Evolutionary conservation across 2,888 invertebrate genomes (phyloP), one percentile per base, ranked within the genome.

Genomic region (Drosophila leonis): DNA sequence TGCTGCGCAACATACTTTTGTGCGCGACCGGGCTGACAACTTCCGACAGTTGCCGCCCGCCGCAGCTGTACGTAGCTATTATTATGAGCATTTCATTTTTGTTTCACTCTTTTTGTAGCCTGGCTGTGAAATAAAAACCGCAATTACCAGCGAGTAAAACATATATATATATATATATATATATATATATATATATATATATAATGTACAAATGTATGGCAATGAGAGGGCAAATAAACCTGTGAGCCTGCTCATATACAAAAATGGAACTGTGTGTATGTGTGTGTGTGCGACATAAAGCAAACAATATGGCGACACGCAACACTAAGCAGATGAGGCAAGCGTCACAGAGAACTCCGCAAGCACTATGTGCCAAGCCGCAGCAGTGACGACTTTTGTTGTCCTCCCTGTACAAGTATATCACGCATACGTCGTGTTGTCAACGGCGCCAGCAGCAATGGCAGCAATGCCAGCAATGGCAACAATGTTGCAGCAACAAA

Each of bases 271-370:
- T 48, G 24, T 51, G 27, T 48, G 10, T 24, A 24, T 63, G 44
- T 52, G 67, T 59, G 44, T 72, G 63, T 83, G 78, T 70, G 80
- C 67, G 80, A 78, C 82, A 86, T 87, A 78, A 90, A 78, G 89
- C 75, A 86, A 88, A 86, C 89, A 86, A 90, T 86, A 90, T 87
- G 84, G 90, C 87, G 74, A 89, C 86, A 86, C 86, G 90, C 86
- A 89, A 89, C 88, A 86, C 84, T 78, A 86, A 86, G 57, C 84
- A 85, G 65, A 70, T 65, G 83, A 72, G 77, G 66, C 65, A 61
- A 55, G 65, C 59, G 39, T 12, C 18, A 46, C 29, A 42, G 56
- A 33, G 46, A 41, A 35, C 62, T 31, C 37, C 20, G 18, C 57
- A 62, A 79, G 27, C 15, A 74, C 75, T 74, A 72, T 61, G 72